Percentiles rank a stretch among this genome's conserved stretches.
Conservation (phyloP, 2,797 vertebrate species). For the Emys orbicularis region DNA sequence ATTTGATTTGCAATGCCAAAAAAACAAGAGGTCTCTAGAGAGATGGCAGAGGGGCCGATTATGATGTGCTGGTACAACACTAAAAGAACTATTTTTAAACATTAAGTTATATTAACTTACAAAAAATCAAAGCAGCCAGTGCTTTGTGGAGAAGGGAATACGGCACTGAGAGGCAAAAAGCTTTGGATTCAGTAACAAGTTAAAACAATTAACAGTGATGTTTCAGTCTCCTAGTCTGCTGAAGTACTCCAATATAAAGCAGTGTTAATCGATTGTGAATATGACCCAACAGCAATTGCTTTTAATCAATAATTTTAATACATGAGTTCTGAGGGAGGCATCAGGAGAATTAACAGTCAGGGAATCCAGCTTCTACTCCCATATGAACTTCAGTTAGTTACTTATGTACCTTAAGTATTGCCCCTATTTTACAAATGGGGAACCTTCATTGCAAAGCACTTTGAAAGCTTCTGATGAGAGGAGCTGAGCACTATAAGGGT, state of each 20-base stretch:
- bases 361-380: slow-evolving; percentile 15
- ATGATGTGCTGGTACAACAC: background rate
- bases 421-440: background rate
- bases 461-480: background rate
- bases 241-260: background rate
- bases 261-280: slow-evolving; percentile 35
- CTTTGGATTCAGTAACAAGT: background rate
- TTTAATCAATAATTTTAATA: background rate
- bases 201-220: background rate
- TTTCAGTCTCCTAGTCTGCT: background rate
- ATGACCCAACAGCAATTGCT: slow-evolving; percentile 1
- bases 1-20: slow-evolving; percentile 12
- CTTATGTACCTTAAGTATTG: background rate
- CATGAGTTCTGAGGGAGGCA: background rate
- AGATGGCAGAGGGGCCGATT: background rate
- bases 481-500: background rate
- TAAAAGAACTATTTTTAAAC: background rate
- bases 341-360: background rate
- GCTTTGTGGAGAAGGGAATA: background rate
- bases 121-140: background rate
- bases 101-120: background rate
- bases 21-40: background rate
- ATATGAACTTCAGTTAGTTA: background rate
- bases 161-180: background rate
- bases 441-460: background rate